phyloP scores from a whole-genome alignment of 2,113 vertebrate species.

The Poeciliopsis occidentalis region DNA sequence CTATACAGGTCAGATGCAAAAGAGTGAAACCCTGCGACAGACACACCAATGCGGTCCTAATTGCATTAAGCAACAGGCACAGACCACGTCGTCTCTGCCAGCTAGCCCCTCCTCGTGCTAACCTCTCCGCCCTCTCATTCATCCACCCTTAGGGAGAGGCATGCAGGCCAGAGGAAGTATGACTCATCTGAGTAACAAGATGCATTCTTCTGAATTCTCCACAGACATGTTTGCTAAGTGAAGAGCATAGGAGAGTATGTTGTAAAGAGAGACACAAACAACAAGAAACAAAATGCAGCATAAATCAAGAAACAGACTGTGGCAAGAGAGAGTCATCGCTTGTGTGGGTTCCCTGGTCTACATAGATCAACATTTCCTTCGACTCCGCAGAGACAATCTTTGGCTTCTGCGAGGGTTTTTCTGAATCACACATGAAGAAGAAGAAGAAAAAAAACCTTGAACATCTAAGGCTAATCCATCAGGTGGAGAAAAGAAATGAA shows the following conservation, averaged over 20 bases:
- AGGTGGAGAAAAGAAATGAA: constrained; percentile 25
- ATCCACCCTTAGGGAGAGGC: constrained; percentile 78
- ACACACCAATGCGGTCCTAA: constrained; percentile 59
- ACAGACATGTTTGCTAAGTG: constrained; percentile 77
- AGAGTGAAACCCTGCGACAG: constrained; percentile 28
- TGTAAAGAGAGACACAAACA: constrained; percentile 39
- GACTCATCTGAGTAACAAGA: constrained; percentile 83
- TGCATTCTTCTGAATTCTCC: constrained; percentile 80
- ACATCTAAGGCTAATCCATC: constrained; percentile 68
- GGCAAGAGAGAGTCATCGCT: constrained; percentile 52
- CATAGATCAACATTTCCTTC: constrained; percentile 67
- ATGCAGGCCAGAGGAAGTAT: constrained; percentile 83
- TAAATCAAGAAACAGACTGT: constrained; percentile 28
- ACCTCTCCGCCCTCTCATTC: constrained; percentile 74
- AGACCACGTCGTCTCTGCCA: constrained; percentile 47
- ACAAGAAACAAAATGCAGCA: constrained; percentile 23
- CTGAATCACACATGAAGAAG: constrained; percentile 74
- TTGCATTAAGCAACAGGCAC: constrained; percentile 62
- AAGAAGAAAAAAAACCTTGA: constrained; percentile 39
- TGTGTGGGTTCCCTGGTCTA: constrained; percentile 63
- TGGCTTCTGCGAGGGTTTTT: constrained; percentile 75
- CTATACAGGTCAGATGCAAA: constrained; percentile 23
- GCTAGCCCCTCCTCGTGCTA: constrained; percentile 66
- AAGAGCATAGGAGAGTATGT: constrained; percentile 63
- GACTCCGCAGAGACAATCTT: constrained; percentile 68